These are phyloP conservation scores for Chloroceryle aenea DNA, from an alignment of 2,113 vertebrate genomes.

Conservation along the genomic window DNA sequence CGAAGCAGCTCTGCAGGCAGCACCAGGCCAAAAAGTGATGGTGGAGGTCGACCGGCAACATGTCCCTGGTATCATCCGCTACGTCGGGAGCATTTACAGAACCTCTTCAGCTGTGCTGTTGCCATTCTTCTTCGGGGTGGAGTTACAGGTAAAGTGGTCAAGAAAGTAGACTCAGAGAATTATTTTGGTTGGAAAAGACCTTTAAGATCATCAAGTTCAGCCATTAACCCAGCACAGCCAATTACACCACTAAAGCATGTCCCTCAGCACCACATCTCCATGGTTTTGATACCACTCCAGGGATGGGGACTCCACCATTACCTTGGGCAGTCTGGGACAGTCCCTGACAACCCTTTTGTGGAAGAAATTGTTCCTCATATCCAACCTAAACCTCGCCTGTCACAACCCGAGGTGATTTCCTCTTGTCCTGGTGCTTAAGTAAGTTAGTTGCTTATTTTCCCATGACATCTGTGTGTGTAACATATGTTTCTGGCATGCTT, in stretches of 20 bases:
- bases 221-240: background rate
- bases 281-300: background rate
- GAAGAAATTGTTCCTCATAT: background rate
- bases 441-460: no score
- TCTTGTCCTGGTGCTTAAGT: no score
- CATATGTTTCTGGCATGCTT: background rate
- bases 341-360: background rate
- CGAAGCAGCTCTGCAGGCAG: constrained; percentile 33
- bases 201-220: background rate
- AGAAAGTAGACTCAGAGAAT: background rate
- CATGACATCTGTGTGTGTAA: background rate
- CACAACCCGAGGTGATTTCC: background rate
- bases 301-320: background rate
- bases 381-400: background rate
- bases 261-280: background rate
- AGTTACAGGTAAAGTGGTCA: constrained; percentile 78
- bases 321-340: background rate
- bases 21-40: background rate
- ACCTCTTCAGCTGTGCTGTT: background rate
- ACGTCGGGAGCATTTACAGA: constrained; percentile 64
- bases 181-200: background rate
- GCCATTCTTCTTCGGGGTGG: constrained; percentile 79
- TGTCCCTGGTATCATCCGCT: constrained; percentile 75
- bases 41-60: constrained; percentile 56
- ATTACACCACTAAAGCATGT: background rate